Percentiles rank a stretch among this genome's conserved stretches.
Evolutionary conservation across 2,888 invertebrate genomes (phyloP).

Genomic region (Eristalinus sepulchralis): DNA sequence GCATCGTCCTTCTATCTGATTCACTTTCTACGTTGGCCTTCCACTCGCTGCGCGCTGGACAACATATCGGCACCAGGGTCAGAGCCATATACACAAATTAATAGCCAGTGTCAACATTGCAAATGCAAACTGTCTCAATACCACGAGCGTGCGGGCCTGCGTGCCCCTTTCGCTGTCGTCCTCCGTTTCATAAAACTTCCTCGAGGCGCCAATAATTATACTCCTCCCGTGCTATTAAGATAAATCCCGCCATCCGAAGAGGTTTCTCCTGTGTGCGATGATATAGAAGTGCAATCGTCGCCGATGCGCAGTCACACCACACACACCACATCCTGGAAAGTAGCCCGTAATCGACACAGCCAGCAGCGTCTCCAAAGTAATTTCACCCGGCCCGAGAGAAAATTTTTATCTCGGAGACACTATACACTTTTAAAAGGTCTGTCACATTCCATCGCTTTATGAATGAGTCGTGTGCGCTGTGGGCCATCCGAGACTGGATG

Average conservation of each 20-base stretch:
- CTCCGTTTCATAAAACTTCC: constrained; percentile 36
- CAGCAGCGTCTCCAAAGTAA: constrained; percentile 49
- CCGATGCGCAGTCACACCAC: background rate
- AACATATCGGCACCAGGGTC: constrained; percentile 46
- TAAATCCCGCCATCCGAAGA: constrained; percentile 71
- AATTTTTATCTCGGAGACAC: constrained; percentile 52
- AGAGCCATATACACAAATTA: constrained; percentile 55
- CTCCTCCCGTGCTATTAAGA: constrained; percentile 76
- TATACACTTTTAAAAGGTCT: constrained; percentile 65
- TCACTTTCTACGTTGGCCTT: constrained; percentile 52
- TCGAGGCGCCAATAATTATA: constrained; percentile 76
- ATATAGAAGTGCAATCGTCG: constrained; percentile 16
- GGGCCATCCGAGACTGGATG: constrained; percentile 22
- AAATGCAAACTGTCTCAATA: constrained; percentile 62
- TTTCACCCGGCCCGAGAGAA: constrained; percentile 51
- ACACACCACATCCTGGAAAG: background rate
- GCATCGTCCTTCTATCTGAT: constrained; percentile 41
- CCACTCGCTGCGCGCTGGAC: constrained; percentile 10
- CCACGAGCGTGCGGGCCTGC: constrained; percentile 19
- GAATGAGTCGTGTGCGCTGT: constrained; percentile 47
- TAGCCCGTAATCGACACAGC: background rate
- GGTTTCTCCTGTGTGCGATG: constrained; percentile 24
- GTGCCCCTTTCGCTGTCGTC: background rate
- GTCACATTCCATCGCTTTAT: constrained; percentile 65
- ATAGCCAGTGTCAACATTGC: constrained; percentile 63